Conservation (phyloP, 2,797 vertebrate species). For the Otus scops region DNA sequence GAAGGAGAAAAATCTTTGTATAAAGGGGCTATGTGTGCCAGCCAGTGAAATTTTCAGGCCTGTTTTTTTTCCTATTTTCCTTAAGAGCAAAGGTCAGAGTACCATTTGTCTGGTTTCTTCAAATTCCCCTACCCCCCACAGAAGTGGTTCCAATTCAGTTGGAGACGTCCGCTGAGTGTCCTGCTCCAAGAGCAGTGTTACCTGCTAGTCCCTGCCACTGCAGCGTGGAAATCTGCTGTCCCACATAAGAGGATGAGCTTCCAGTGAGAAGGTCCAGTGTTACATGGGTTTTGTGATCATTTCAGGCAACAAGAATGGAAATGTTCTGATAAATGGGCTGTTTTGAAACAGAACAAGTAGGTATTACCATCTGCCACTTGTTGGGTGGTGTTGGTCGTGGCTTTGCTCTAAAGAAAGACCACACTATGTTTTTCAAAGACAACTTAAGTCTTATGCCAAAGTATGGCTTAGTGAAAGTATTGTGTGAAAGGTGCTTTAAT, state of each 20-base stretch:
- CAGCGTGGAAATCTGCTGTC: neutral
- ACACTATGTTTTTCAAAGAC: neutral
- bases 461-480: neutral
- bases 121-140: neutral
- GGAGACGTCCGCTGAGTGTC: neutral
- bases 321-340: neutral
- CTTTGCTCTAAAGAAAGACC: neutral
- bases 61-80: neutral
- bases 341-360: neutral
- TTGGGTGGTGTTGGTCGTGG: neutral
- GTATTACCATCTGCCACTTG: neutral
- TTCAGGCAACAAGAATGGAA: neutral
- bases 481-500: neutral
- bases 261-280: neutral
- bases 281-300: neutral
- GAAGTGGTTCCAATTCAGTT: neutral
- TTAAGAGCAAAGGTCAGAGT: slow-evolving; percentile 27
- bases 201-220: neutral
- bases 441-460: neutral
- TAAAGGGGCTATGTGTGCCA: neutral
- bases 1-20: neutral
- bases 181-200: neutral
- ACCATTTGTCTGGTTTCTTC: slow-evolving; percentile 18
- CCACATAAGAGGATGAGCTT: neutral
- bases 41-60: neutral